phyloP scores from a whole-genome alignment of 2,113 vertebrate genomes.

The Corynorhinus townsendii region DNA sequence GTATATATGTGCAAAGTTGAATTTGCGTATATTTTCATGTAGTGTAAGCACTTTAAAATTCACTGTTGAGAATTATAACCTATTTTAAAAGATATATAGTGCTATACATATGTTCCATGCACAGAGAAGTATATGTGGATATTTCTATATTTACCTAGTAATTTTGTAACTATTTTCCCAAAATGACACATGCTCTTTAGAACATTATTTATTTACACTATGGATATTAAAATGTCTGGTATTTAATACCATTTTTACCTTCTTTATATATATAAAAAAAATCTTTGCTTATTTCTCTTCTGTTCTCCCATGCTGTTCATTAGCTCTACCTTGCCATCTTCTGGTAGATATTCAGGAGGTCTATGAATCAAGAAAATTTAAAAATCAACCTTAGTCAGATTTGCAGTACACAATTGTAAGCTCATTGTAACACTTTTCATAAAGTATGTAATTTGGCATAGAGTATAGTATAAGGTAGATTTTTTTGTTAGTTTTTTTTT shows the following conservation, averaged over 20 bases:
- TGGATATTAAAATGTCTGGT: neutral
- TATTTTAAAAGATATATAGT: neutral
- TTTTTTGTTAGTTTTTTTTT: neutral
- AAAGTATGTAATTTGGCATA: neutral
- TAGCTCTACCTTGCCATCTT: neutral
- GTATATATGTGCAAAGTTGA: neutral
- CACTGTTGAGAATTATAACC: neutral
- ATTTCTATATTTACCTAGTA: slow-evolving; percentile 22
- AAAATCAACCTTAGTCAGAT: neutral
- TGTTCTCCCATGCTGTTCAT: neutral
- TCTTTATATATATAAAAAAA: neutral
- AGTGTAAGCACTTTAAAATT: neutral
- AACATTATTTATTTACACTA: neutral
- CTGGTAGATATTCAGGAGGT: neutral
- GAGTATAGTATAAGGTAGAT: neutral
- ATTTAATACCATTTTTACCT: neutral
- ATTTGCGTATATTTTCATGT: slow-evolving; percentile 12
- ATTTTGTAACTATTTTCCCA: slow-evolving; percentile 17
- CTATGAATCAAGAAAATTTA: neutral
- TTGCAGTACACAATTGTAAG: neutral
- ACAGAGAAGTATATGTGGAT: neutral
- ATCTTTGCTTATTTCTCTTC: neutral
- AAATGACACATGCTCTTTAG: neutral
- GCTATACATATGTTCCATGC: neutral
- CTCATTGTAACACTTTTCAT: neutral